Conservation (phyloP, 2,797 vertebrate genomes). For the Anguilla pacifica region DNA sequence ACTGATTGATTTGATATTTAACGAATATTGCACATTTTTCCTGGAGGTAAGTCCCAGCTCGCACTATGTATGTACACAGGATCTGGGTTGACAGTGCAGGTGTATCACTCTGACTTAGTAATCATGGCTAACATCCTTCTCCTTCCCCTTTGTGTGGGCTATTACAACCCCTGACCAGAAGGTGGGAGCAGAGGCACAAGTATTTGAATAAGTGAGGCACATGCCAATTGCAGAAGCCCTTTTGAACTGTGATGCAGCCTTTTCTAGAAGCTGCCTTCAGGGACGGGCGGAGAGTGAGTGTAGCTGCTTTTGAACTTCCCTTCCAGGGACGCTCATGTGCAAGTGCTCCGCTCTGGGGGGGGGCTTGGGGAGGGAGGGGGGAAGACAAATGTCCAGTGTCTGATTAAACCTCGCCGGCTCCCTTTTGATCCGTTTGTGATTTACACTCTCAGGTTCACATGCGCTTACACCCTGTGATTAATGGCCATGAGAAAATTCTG, state of each 20-base stretch:
- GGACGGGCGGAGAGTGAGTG: neutral
- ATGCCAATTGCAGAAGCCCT: neutral
- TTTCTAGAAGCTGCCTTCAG: neutral
- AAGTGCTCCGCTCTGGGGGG: neutral
- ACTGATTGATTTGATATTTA: neutral
- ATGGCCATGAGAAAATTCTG: conserved; percentile 18
- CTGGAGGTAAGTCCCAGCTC: neutral
- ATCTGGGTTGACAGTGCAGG: neutral
- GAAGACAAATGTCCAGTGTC: conserved; percentile 8
- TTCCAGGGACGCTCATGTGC: neutral
- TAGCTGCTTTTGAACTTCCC: conserved; percentile 10
- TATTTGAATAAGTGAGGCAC: neutral
- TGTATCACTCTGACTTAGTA: neutral
- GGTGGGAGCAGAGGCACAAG: conserved; percentile 16
- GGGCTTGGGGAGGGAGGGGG: no score
- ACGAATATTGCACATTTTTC: neutral
- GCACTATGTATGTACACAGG: neutral
- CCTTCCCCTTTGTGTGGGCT: neutral
- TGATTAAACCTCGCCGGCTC: conserved; percentile 23
- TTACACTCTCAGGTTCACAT: conserved; percentile 24
- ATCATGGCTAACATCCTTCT: neutral
- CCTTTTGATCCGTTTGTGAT: conserved; percentile 20
- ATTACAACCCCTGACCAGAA: conserved; percentile 23
- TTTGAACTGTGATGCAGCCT: conserved; percentile 16
- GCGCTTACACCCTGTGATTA: conserved; percentile 12